These are phyloP conservation scores for Anas bernieri DNA, from an alignment of 2,797 vertebrate species.

Conservation along the genomic window DNA sequence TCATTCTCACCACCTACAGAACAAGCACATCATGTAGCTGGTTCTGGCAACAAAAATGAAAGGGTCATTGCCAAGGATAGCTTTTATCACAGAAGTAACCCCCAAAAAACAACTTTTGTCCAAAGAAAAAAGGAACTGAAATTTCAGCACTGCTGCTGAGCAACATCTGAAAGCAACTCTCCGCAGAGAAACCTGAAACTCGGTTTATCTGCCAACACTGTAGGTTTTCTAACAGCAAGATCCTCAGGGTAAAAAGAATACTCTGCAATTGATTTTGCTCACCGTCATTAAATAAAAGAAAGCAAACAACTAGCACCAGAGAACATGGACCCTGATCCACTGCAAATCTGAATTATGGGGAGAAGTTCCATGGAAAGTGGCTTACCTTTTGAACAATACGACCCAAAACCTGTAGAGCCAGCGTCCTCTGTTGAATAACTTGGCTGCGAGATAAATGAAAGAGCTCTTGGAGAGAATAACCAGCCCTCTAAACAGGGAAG, in stretches of 20 bases:
- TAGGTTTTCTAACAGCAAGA: background rate
- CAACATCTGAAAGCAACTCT: background rate
- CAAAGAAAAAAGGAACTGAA: background rate
- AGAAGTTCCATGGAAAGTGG: background rate
- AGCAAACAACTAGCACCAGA: background rate
- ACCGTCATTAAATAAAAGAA: background rate
- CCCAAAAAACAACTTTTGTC: background rate
- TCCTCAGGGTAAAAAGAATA: background rate
- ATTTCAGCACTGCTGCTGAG: background rate
- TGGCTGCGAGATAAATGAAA: constrained; percentile 96
- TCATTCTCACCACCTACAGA: constrained; percentile 28
- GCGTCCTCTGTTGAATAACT: constrained; percentile 90
- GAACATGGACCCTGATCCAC: background rate
- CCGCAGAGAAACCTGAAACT: background rate
- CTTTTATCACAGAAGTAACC: background rate
- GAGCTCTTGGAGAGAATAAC: constrained; percentile 97
- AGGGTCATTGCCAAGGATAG: constrained; percentile 22
- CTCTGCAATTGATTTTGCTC: background rate
- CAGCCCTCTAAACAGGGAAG: constrained; percentile 84
- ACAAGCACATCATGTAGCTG: background rate
- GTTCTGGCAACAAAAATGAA: constrained; percentile 16
- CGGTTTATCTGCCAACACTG: background rate
- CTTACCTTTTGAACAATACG: constrained; percentile 89
- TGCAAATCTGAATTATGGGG: background rate
- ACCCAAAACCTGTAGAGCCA: constrained; percentile 90